A percentile compares a stretch with the other conserved stretches of the same genome.
Conservation (phyloP, 2,797 vertebrate genomes). For the Helicolenus hilgendorfi region DNA sequence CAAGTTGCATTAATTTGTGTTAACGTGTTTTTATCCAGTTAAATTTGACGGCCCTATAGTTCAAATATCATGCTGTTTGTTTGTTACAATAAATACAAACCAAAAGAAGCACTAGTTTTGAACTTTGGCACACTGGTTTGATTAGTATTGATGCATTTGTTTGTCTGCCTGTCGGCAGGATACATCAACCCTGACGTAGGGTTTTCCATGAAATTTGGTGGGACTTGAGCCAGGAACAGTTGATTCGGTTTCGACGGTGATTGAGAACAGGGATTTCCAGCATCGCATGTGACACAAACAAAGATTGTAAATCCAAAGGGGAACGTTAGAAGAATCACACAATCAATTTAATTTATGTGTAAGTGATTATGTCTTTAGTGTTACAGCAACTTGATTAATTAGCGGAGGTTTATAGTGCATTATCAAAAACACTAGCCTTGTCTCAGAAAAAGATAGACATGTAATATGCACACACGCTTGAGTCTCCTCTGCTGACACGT, state of each 20-base stretch:
- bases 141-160: conserved; percentile 14
- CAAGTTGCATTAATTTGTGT: too few species aligned
- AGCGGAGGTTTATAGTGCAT: not conserved
- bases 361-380: conserved; percentile 14
- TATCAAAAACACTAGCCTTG: not conserved
- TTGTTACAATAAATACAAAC: not conserved
- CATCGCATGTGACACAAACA: conserved; percentile 8
- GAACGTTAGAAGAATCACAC: not conserved
- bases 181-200: conserved; percentile 5
- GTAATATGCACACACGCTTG: not conserved
- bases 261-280: conserved; percentile 31
- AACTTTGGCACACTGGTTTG: not conserved
- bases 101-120: not conserved
- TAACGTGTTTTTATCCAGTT: too few species aligned
- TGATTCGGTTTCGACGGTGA: conserved; percentile 22
- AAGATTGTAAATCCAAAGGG: conserved; percentile 5
- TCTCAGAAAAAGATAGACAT: not conserved
- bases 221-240: conserved; percentile 24
- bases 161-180: conserved; percentile 12
- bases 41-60: too few species aligned
- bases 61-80: not conserved
- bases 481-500: not conserved
- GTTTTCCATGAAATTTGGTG: conserved; percentile 17
- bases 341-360: not conserved
- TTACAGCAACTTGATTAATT: not conserved